Conservation (phyloP, 2,797 vertebrate genomes). For the Podargus strigoides region DNA sequence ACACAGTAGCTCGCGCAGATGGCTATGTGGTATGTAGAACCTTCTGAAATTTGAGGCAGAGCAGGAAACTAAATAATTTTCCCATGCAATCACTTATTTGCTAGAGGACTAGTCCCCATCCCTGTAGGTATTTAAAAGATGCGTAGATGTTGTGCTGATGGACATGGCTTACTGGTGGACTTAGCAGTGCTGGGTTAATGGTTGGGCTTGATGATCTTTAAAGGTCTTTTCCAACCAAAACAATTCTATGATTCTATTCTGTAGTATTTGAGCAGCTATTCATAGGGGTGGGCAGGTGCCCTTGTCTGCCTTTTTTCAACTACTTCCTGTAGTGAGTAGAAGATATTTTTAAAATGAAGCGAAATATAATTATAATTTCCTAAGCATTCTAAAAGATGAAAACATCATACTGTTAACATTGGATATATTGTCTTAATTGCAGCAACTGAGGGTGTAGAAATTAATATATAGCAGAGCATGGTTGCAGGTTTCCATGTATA, state of each 20-base stretch:
- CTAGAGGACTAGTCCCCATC: no score
- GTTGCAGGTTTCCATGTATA: neutral
- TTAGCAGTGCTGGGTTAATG: no score
- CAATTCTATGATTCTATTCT: no score
- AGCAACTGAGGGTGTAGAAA: neutral
- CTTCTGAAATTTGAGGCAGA: conserved; percentile 12
- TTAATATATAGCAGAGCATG: neutral
- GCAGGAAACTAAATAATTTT: conserved; percentile 50
- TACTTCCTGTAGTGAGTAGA: neutral
- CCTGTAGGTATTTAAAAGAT: no score
- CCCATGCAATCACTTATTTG: neutral
- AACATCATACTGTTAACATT: neutral
- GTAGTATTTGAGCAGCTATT: neutral
- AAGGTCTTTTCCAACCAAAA: no score
- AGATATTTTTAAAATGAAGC: neutral
- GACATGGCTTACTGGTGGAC: no score
- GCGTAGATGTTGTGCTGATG: no score
- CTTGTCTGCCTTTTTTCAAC: neutral
- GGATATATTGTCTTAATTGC: neutral
- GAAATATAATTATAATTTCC: neutral
- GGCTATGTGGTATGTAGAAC: neutral
- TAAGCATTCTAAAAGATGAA: neutral
- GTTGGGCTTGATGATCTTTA: no score
- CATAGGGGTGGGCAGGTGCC: neutral
- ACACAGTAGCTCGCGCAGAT: neutral